Evolutionary conservation across 2,797 vertebrate genomes (phyloP), one percentile per base, ranked within the genome.

Genomic region (Glossophaga mutica): DNA sequence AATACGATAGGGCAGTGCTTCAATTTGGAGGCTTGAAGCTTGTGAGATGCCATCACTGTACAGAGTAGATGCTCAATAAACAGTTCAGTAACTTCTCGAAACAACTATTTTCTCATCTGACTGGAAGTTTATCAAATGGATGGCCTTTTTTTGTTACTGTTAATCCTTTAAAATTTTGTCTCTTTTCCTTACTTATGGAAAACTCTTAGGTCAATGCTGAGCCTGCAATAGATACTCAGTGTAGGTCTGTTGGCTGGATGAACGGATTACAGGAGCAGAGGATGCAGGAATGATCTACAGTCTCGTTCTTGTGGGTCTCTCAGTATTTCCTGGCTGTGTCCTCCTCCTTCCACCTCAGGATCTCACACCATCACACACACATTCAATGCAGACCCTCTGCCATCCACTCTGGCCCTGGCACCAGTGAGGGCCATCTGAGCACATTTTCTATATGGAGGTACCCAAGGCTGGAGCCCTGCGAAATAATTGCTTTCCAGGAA

Each of bases 401-500:
- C 79, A 77, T 81, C 74, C 39, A 21, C 74, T 37, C 78, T 14
- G 10, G 74, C 88, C 79, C 85, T 91, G 92, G 82, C 90, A 68
- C 18, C 21, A 57, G 10, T 0, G 4, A 91, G 44, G 76, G 44
- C 81, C 57, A 70, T 76, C n/a, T 79, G 74, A 87, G 57, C 50
- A 19, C 62, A 87, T 90, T 68, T 67, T 42, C 89, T 71, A 16
- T 42, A 55, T 76, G 77, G 26, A 89, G 83, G 68, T 73, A 90
- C 84, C 62, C 18, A 26, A 59, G 55, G 19, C 42, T 34, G 68
- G 74, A 70, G 44, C 52, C 42, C 24, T 96, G 91, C 91, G 93
- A 96, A 92, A 84, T 52, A 84, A 77, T 79, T 78, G 73, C 91
- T 96, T 97, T 97, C 96, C 89, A 97, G 94, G 95, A 97, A 97